phyloP scores from a whole-genome alignment of 2,113 vertebrate genomes.

The Xiphophorus maculatus region DNA sequence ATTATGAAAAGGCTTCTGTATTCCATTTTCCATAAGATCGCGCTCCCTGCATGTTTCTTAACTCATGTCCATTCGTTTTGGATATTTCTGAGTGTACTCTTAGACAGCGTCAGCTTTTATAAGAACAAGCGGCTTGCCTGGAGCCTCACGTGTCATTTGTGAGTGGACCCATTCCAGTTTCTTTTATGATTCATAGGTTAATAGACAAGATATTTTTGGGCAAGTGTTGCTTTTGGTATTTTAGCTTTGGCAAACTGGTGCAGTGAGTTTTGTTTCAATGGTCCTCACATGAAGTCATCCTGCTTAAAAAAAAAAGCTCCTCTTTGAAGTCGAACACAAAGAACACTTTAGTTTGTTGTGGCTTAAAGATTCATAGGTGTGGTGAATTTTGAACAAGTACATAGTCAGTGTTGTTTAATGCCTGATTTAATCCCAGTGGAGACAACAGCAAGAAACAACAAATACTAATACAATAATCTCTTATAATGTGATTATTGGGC shows the following conservation, averaged over 20 bases:
- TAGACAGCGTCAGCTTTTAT: constrained; percentile 65
- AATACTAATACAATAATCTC: background rate
- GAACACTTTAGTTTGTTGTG: constrained; percentile 36
- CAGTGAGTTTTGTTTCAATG: constrained; percentile 61
- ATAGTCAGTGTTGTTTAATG: background rate
- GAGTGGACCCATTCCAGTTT: constrained; percentile 64
- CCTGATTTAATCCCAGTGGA: background rate
- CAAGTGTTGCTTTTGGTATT: constrained; percentile 67
- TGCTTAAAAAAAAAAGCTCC: constrained; percentile 40
- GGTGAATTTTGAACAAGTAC: background rate
- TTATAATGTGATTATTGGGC: constrained; percentile 29
- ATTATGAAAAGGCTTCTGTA: constrained; percentile 34
- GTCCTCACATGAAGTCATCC: constrained; percentile 61
- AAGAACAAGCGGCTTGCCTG: constrained; percentile 61
- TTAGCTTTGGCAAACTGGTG: constrained; percentile 62
- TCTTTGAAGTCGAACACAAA: constrained; percentile 29
- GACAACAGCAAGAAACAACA: background rate
- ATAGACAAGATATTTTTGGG: constrained; percentile 70
- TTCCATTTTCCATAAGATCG: constrained; percentile 12
- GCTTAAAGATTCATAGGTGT: constrained; percentile 33
- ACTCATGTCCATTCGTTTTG: constrained; percentile 28
- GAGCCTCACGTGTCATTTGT: constrained; percentile 67
- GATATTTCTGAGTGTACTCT: constrained; percentile 39
- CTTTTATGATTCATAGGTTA: constrained; percentile 76
- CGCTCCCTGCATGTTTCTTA: constrained; percentile 11